Base-by-base conservation (phyloP, 64 coral and sea anemone genomes). In the Pachyseris speciosa region DNA sequence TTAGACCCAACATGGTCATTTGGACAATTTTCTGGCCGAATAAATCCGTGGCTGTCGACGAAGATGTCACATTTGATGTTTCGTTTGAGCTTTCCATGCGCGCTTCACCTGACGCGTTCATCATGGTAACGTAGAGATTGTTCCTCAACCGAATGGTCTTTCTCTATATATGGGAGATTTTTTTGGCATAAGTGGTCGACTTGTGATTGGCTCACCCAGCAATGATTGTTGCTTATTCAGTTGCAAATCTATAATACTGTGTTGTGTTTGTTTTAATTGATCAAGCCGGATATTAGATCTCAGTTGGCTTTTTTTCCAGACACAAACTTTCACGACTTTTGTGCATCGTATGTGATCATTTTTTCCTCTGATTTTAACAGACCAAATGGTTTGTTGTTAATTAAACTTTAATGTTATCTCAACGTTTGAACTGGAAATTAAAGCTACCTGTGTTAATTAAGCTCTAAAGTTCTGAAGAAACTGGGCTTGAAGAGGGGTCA, bases 1-100 rank as follows among this genome's bases (percentile, higher is more conserved):
- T 91, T 0, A 83, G 40, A 20, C 75, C 88, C 24, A 80, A 90
- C 3, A 80, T 24, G 9, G 22, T 63, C 77, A 60, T 51, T 41
- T 81, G 77, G 16, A 63, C 2, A 39, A 58, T 81, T 60, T 7
- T 63, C 20, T 81, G 48, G 2, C 33, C 13, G 9, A 34, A 30
- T 38, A 81, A 57, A 58, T 29, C 77, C 37, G 51, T 31, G 9
- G 15, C 12, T 80, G 16, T 7, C 28, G 11, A 0, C 22, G n/a
- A 9, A 63, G 20, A 8, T 39, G 53, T 81, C 2, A 8, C 9
- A 30, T 61, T 81, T 61, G 19, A 24, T 24, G 52, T 39, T 13
- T 30, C 10, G 34, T n/a, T 36, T 37, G 31, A 24, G 20, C 8
- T n/a, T 4, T 1, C 50, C 32, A 81, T 25, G 36, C 10, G 15